These are phyloP conservation scores for Etheostoma cragini DNA, from an alignment of 2,113 vertebrate species.

Conservation along the genomic window DNA sequence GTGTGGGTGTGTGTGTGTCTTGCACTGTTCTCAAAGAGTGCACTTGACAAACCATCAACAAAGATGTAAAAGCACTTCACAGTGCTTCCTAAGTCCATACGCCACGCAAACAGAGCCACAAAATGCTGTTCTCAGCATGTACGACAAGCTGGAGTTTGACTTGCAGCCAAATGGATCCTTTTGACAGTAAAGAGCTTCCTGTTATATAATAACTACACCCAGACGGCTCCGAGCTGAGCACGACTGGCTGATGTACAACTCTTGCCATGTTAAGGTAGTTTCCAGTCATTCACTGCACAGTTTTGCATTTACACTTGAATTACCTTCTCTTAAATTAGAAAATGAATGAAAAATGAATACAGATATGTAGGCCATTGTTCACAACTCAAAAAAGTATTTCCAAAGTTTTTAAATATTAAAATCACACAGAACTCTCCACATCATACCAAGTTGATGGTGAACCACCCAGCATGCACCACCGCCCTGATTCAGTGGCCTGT, in stretches of 20 bases:
- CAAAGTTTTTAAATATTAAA: background rate
- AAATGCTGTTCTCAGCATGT: slow-evolving; percentile 19
- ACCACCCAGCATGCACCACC: too few species aligned
- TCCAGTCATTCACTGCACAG: background rate
- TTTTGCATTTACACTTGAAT: background rate
- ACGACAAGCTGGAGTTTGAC: slow-evolving; percentile 33
- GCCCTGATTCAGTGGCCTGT: background rate
- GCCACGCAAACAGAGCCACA: slow-evolving; percentile 19
- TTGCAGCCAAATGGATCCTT: slow-evolving; percentile 8
- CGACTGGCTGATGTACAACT: slow-evolving; percentile 27
- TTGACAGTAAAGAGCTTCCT: slow-evolving; percentile 17
- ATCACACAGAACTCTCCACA: background rate
- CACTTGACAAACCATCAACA: slow-evolving; percentile 21
- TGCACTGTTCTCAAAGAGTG: background rate
- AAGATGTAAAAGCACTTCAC: slow-evolving; percentile 30
- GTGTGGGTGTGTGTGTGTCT: background rate
- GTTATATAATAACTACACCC: slow-evolving; percentile 3
- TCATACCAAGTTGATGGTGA: background rate
- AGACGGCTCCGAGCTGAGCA: background rate
- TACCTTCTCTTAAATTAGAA: too few species aligned
- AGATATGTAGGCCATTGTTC: too few species aligned
- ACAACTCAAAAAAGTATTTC: too few species aligned
- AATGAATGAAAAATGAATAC: too few species aligned
- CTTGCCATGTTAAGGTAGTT: slow-evolving; percentile 6
- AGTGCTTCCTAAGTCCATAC: background rate